Percentiles rank a stretch among this genome's conserved stretches.
These are phyloP conservation scores for Leptinotarsa juncta DNA, from an alignment of 2,888 invertebrate species.

Conservation along the genomic window DNA sequence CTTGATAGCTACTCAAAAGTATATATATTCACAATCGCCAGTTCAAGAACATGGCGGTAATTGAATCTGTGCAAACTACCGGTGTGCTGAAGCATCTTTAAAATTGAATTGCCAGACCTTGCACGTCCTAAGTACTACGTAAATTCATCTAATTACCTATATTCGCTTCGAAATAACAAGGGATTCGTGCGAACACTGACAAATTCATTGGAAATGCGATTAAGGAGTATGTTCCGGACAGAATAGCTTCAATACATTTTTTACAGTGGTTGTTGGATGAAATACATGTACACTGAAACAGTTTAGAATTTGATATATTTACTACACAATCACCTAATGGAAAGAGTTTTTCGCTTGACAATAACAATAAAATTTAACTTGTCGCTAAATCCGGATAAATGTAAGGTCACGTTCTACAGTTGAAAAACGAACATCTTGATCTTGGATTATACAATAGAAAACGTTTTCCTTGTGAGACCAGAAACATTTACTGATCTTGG, in stretches of 20 bases:
- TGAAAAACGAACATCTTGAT: too few species aligned
- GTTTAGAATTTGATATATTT: too few species aligned
- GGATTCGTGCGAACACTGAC: neutral
- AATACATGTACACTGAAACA: too few species aligned
- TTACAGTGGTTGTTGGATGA: neutral
- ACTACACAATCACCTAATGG: too few species aligned
- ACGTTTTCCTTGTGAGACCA: too few species aligned
- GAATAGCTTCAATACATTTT: neutral
- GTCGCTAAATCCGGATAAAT: too few species aligned
- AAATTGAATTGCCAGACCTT: constrained; percentile 11
- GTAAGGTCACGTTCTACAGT: too few species aligned
- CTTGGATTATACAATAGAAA: too few species aligned
- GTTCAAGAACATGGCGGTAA: neutral
- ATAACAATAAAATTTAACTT: too few species aligned
- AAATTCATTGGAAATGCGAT: constrained; percentile 3
- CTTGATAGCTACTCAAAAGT: neutral
- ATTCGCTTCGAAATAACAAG: constrained; percentile 8
- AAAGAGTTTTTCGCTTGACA: too few species aligned
- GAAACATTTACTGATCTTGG: too few species aligned
- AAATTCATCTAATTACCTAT: constrained; percentile 12
- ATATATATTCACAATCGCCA: neutral
- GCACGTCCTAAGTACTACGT: constrained; percentile 3
- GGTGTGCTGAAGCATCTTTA: constrained; percentile 4
- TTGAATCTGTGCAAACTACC: constrained; percentile 7
- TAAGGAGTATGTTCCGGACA: constrained; percentile 3